Percentiles rank a stretch among this genome's conserved stretches.
These are phyloP conservation scores for Reinhardtius hippoglossoides DNA, from an alignment of 2,113 vertebrate genomes.

Conservation along the genomic window DNA sequence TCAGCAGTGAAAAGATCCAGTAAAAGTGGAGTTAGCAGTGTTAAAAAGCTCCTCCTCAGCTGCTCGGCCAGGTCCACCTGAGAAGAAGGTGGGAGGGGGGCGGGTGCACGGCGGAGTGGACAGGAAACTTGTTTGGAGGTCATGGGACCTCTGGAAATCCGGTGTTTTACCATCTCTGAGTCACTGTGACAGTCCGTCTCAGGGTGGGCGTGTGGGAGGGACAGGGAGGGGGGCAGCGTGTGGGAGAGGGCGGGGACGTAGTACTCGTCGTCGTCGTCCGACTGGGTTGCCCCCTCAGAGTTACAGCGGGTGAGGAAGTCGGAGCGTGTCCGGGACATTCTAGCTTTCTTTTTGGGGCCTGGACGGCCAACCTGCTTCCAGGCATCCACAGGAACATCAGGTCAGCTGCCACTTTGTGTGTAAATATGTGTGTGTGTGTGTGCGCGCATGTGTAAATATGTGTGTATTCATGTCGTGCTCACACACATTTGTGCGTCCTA, in stretches of 20 bases:
- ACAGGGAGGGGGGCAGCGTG: slow-evolving; percentile 83
- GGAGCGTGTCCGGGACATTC: slow-evolving; percentile 98
- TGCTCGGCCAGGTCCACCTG: slow-evolving; percentile 24
- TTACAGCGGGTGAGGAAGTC: slow-evolving; percentile 99
- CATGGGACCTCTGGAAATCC: slow-evolving; percentile 46
- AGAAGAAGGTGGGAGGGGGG: slow-evolving; percentile 4
- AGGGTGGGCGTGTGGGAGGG: slow-evolving; percentile 79
- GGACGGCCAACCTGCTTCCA: slow-evolving; percentile 84
- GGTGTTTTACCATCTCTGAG: slow-evolving; percentile 96
- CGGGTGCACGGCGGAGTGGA: slow-evolving; percentile 13
- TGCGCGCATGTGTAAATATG: slow-evolving; percentile 15
- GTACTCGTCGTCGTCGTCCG: slow-evolving; percentile 91
- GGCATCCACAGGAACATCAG: slow-evolving; percentile 76
- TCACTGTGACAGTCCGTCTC: slow-evolving; percentile 95
- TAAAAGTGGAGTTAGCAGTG: slow-evolving; percentile 52
- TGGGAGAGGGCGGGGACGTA: slow-evolving; percentile 90
- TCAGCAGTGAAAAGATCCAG: background rate
- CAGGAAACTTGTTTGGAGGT: slow-evolving; percentile 66
- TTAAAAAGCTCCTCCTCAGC: slow-evolving; percentile 54
- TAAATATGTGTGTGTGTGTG: slow-evolving; percentile 42
- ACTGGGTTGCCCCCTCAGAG: slow-evolving; percentile 93
- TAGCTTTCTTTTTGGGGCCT: slow-evolving; percentile 97
- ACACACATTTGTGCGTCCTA: slow-evolving; percentile 33
- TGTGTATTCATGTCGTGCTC: background rate
- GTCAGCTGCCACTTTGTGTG: slow-evolving; percentile 44